These are phyloP conservation scores for Sycophila sp. DNA, from an alignment of 1,140 invertebrate genomes.

Conservation along the genomic window DNA sequence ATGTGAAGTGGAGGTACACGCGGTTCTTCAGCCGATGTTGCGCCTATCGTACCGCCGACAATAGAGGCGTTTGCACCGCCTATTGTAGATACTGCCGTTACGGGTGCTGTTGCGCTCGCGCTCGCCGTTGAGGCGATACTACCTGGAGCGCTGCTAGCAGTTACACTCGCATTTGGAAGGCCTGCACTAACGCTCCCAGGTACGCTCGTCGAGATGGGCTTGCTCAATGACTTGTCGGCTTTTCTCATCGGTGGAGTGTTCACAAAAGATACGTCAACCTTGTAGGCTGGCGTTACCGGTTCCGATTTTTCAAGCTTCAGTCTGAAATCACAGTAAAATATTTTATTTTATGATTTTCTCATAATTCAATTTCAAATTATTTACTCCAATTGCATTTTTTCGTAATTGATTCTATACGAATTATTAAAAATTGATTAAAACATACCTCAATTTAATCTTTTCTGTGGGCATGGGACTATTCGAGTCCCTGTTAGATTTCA, in stretches of 20 bases:
- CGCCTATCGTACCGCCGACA: slow-evolving; percentile 9
- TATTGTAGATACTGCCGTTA: slow-evolving; percentile 5
- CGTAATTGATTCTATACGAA: background rate
- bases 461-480: slow-evolving; percentile 71
- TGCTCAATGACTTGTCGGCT: slow-evolving; percentile 63
- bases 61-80: slow-evolving; percentile 40
- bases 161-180: background rate
- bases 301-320: slow-evolving; percentile 85
- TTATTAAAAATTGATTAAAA: background rate
- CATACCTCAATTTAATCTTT: slow-evolving; percentile 80
- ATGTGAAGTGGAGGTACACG: slow-evolving; percentile 90
- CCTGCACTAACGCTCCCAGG: too few species aligned
- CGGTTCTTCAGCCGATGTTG: slow-evolving; percentile 71
- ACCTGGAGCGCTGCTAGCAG: background rate
- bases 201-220: slow-evolving; percentile 44
- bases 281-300: slow-evolving; percentile 79
- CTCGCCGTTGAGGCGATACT: slow-evolving; percentile 13
- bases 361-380: too few species aligned
- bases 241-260: slow-evolving; percentile 67
- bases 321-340: slow-evolving; percentile 11
- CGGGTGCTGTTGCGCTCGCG: background rate
- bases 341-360: background rate
- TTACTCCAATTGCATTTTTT: background rate
- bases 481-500: slow-evolving; percentile 57
- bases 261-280: slow-evolving; percentile 81